Evolutionary conservation across 1,140 invertebrate species (phyloP).

Genomic region (Tetragonula clypearis): DNA sequence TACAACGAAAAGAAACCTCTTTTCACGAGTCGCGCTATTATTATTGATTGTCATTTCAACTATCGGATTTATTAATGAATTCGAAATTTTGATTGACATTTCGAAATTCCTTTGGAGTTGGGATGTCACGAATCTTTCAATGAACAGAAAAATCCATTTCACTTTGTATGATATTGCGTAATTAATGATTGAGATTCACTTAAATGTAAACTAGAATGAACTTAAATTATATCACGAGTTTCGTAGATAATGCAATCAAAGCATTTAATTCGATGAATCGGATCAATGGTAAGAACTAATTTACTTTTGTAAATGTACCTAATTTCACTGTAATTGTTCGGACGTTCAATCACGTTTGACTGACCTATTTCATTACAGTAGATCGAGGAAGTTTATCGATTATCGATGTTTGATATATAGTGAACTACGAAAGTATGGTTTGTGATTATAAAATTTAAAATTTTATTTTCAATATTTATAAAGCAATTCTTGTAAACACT

Average conservation of each 20-base stretch:
- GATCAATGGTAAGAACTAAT: background rate
- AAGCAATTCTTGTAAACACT: no score
- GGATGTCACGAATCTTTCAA: background rate
- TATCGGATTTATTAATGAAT: background rate
- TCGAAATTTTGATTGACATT: no score
- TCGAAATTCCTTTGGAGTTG: no score
- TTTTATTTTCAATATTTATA: no score
- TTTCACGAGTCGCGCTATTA: background rate
- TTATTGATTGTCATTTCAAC: background rate
- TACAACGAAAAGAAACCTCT: background rate
- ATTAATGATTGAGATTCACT: no score
- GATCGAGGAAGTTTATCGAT: background rate
- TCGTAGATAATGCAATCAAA: no score
- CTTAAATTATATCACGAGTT: background rate
- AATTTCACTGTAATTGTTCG: background rate
- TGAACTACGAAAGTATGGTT: no score
- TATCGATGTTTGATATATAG: no score
- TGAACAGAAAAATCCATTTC: no score
- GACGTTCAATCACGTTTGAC: background rate
- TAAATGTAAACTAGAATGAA: background rate
- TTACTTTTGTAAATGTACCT: background rate
- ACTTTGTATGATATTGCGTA: no score
- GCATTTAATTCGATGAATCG: no score
- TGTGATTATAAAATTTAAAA: no score
- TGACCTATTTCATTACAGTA: conserved; percentile 2